Base-by-base conservation (phyloP, 2,888 invertebrate species). In the Onchidella celtica region DNA sequence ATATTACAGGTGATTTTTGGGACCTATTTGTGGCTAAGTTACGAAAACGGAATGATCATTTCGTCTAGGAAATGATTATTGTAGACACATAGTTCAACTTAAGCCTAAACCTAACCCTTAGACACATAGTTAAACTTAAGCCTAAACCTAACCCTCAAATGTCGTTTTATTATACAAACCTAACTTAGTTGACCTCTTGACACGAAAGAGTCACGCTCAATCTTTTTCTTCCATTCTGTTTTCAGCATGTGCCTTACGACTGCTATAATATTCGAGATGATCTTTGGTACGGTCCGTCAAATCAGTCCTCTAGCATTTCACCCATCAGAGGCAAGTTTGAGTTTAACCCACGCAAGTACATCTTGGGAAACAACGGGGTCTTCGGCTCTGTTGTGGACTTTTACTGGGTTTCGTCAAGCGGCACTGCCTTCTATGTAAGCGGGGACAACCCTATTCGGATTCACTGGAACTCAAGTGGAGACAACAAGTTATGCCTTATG, bases 401-500 rank as follows among this genome's bases (percentile, higher is more conserved):
- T 32, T 93, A 93, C 83, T 94, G 94, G 96, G 93, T 97, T 32
- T 96, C 95, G 83, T 96, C 96, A 0, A 94, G 93, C 21, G 97
- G 97, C 0, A 94, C 95, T 55, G 96, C 95, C 87, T 93, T 96
- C 66, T 95, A 95, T 88, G 95, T 96, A 0, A 94, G 95, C 81
- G 94, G 95, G 0, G 94, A 94, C 70, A 95, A 95, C 0, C 96
- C 96, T 0, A 95, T 98, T 57, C 97, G 97, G 84, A 92, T 98
- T 0, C 95, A 95, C 90, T 97, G 97, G 0, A 95, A 96, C 91
- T 95, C 96, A 87, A 96, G 75, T n/a, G 70, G 78, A 11, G 74
- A 78, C 29, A 84, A 86, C 17, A 68, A 86, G 14, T 74, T 90
- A 9, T 90, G 90, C 68, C 69, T 91, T 0, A 82, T 86, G 29